Conservation (phyloP, 2,888 invertebrate genomes). For the Antheraea assamensis region DNA sequence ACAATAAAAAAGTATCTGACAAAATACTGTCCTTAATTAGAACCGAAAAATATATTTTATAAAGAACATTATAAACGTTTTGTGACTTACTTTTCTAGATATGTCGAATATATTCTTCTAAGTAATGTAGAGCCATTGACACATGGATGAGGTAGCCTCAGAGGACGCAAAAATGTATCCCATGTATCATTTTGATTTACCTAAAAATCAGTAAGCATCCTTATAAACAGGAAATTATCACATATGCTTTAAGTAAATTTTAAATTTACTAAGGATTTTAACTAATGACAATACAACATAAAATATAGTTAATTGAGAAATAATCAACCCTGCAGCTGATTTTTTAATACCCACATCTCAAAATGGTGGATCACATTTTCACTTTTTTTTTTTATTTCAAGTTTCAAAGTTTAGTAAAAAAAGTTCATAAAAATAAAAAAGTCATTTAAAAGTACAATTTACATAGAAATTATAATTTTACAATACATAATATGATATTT, state of each 20-base stretch:
- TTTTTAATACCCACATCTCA: no score
- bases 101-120: constrained; percentile 66
- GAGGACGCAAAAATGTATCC: constrained; percentile 90
- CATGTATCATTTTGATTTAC: constrained; percentile 94
- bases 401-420: no score
- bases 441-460: no score
- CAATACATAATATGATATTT: no score
- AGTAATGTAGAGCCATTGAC: constrained; percentile 87
- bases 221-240: background rate
- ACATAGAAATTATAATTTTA: no score
- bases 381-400: no score
- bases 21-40: background rate
- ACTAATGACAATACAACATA: no score
- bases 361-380: no score
- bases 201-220: constrained; percentile 67
- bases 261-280: background rate
- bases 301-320: no score
- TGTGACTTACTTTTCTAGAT: constrained; percentile 70
- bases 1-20: no score
- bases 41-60: background rate
- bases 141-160: constrained; percentile 91
- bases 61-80: background rate
- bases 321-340: no score
- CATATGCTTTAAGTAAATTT: background rate
- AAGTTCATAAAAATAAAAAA: no score